phyloP scores from a whole-genome alignment of 2,113 vertebrate genomes.

The Vimba vimba region DNA sequence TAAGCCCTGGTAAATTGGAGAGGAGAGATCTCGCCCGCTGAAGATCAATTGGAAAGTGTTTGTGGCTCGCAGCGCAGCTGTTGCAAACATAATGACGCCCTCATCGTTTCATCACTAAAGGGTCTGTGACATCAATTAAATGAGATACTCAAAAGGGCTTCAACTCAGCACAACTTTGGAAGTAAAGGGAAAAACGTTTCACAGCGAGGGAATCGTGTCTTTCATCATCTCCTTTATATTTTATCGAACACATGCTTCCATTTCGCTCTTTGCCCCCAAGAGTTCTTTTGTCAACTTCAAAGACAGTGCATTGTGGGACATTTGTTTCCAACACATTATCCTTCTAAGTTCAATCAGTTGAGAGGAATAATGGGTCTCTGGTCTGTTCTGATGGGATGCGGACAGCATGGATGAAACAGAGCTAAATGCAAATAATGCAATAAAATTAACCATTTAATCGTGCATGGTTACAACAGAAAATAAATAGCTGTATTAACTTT shows the following conservation, averaged over 20 bases:
- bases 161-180: constrained; percentile 33
- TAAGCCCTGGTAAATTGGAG: background rate
- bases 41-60: constrained; percentile 42
- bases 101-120: constrained; percentile 44
- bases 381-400: background rate
- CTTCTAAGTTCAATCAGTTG: background rate
- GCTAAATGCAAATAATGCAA: background rate
- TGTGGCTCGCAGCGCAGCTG: constrained; percentile 25
- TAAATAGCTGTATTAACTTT: background rate
- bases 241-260: constrained; percentile 5
- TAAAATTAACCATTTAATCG: background rate
- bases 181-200: constrained; percentile 5
- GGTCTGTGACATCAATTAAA: constrained; percentile 46
- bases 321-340: constrained; percentile 2
- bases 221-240: constrained; percentile 31
- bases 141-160: background rate
- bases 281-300: background rate
- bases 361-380: background rate
- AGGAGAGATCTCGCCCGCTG: background rate
- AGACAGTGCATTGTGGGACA: background rate
- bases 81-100: constrained; percentile 42
- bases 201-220: background rate
- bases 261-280: background rate
- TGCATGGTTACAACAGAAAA: background rate
- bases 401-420: background rate